A percentile compares a stretch with the other conserved stretches of the same genome.
phyloP scores from a whole-genome alignment of 2,888 invertebrate genomes.

The Tetanocera ferruginea region DNA sequence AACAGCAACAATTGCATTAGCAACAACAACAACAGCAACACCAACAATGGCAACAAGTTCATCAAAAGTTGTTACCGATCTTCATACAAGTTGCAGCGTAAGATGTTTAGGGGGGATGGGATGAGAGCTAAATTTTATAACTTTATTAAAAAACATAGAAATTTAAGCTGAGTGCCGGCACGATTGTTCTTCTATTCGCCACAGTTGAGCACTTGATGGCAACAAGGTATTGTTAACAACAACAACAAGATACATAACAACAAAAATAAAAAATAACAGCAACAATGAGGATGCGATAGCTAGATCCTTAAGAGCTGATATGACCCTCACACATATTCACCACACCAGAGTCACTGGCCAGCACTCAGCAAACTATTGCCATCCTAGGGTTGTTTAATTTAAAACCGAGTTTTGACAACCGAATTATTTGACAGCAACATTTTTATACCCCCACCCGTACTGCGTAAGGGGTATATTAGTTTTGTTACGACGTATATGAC shows the following conservation, averaged over 20 bases:
- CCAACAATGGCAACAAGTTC: background rate
- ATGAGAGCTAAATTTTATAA: slow-evolving; percentile 16
- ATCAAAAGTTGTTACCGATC: background rate
- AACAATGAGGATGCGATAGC: slow-evolving; percentile 5
- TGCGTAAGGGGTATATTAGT: too few relatives aligned
- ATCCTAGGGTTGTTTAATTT: too few relatives aligned
- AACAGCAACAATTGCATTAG: background rate
- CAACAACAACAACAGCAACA: slow-evolving; percentile 3
- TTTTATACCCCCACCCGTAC: too few relatives aligned
- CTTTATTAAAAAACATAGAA: slow-evolving; percentile 27
- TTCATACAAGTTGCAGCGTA: background rate
- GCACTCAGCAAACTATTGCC: background rate
- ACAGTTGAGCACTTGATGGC: background rate
- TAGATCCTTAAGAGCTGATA: slow-evolving; percentile 24
- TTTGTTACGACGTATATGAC: too few relatives aligned
- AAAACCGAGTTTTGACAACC: too few relatives aligned
- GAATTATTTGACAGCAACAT: too few relatives aligned
- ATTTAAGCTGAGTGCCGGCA: background rate
- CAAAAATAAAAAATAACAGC: slow-evolving; percentile 5
- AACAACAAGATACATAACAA: background rate
- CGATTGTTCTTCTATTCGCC: background rate
- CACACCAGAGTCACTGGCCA: background rate
- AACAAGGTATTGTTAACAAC: background rate
- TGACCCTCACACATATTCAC: slow-evolving; percentile 31
- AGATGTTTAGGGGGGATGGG: background rate